These are phyloP conservation scores for Okapia johnstoni DNA, from an alignment of 2,113 vertebrate species.

Conservation along the genomic window DNA sequence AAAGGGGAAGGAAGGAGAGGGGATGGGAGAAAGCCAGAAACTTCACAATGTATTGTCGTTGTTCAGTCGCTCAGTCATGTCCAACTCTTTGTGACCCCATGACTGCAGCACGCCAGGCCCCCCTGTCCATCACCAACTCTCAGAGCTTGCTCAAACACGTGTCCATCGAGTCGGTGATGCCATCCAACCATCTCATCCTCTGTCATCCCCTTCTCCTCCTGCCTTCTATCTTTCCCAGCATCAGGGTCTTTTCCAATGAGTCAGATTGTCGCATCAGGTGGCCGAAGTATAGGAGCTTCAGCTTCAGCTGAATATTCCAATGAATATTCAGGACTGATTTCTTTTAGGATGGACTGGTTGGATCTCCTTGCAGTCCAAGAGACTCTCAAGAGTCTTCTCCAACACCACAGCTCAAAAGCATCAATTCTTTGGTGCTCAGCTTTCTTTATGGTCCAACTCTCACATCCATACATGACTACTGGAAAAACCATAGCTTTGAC, in stretches of 20 bases:
- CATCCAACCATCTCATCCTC: background rate
- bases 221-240: background rate
- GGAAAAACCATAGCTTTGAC: background rate
- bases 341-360: background rate
- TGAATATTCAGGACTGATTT: background rate
- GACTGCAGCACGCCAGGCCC: background rate
- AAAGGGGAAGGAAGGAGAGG: background rate
- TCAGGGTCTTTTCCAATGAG: background rate
- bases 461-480: background rate
- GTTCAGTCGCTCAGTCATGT: accelerated
- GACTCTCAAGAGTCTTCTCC: background rate
- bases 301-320: background rate
- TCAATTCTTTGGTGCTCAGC: background rate
- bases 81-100: background rate
- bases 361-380: background rate
- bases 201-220: background rate
- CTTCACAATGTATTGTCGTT: background rate
- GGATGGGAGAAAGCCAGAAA: background rate
- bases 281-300: background rate
- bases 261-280: background rate
- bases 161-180: background rate
- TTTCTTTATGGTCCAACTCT: background rate
- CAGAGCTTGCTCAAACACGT: background rate
- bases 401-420: background rate
- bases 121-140: background rate